These are phyloP conservation scores for Stenichneumon culpator DNA, from an alignment of 2,888 invertebrate species.

Conservation along the genomic window DNA sequence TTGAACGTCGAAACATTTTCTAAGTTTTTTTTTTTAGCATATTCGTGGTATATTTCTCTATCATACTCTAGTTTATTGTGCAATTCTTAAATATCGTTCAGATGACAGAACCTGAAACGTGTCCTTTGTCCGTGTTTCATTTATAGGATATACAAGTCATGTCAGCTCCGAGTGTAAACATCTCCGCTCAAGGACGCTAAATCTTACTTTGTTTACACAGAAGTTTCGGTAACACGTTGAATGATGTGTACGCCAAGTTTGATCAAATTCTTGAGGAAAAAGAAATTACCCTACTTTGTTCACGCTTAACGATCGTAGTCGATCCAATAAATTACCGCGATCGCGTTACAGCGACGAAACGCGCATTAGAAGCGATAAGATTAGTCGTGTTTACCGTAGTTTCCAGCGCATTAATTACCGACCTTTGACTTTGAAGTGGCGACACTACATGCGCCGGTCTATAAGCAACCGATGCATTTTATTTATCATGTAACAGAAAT, in stretches of 20 bases:
- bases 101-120: not conserved
- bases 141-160: not conserved
- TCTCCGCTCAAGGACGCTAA: not conserved
- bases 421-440: slow-evolving; percentile 59
- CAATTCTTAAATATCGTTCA: not conserved
- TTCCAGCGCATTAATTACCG: slow-evolving; percentile 63
- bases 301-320: not conserved
- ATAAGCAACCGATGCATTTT: slow-evolving; percentile 2
- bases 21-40: not conserved
- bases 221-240: not conserved
- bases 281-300: not conserved
- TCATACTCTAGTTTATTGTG: not conserved
- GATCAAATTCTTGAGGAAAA: not conserved
- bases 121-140: not conserved
- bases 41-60: not conserved
- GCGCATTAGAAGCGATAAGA: slow-evolving; percentile 42
- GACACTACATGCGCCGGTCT: slow-evolving; percentile 1
- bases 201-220: not conserved
- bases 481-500: slow-evolving; percentile 48
- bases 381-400: slow-evolving; percentile 62
- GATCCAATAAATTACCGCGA: not conserved
- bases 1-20: no score
- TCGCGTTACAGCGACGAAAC: not conserved
- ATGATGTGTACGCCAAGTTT: not conserved
- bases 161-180: not conserved